These are phyloP conservation scores for Prosapia bicincta DNA, from an alignment of 2,888 invertebrate species.

Conservation along the genomic window DNA sequence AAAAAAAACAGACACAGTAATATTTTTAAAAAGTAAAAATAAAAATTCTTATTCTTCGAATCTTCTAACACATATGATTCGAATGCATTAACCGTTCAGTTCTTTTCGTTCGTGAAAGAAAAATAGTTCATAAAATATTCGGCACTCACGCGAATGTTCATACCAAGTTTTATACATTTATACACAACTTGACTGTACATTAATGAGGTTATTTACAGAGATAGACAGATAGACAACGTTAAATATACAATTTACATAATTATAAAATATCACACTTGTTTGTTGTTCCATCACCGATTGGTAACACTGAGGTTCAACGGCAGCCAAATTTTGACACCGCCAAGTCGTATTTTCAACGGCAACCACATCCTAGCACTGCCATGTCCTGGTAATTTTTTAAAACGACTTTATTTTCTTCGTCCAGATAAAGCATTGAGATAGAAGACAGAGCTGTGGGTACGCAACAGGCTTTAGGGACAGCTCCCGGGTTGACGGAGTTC, in stretches of 20 bases:
- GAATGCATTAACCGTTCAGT: neutral
- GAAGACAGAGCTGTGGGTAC: slow-evolving; percentile 92
- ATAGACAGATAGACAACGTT: neutral
- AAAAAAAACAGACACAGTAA: too few species aligned
- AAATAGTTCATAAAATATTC: neutral
- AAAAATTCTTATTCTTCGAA: neutral
- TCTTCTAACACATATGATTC: neutral
- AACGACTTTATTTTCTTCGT: slow-evolving; percentile 91
- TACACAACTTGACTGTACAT: neutral
- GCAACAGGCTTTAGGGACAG: slow-evolving; percentile 95
- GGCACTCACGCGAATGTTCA: neutral
- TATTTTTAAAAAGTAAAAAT: too few species aligned
- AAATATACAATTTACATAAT: neutral
- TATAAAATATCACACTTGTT: neutral
- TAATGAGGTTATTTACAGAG: neutral
- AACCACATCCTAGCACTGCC: slow-evolving; percentile 97
- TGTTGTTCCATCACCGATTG: neutral
- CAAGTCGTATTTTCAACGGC: slow-evolving; percentile 62
- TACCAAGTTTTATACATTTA: neutral
- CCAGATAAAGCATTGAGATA: slow-evolving; percentile 95
- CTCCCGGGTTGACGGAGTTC: slow-evolving; percentile 85
- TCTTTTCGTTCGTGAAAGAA: neutral
- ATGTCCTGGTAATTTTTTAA: slow-evolving; percentile 99
- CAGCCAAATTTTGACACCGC: neutral
- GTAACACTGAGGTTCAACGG: neutral